These are phyloP conservation scores for Nibea coibor DNA, from an alignment of 2,113 vertebrate genomes.

Conservation along the genomic window DNA sequence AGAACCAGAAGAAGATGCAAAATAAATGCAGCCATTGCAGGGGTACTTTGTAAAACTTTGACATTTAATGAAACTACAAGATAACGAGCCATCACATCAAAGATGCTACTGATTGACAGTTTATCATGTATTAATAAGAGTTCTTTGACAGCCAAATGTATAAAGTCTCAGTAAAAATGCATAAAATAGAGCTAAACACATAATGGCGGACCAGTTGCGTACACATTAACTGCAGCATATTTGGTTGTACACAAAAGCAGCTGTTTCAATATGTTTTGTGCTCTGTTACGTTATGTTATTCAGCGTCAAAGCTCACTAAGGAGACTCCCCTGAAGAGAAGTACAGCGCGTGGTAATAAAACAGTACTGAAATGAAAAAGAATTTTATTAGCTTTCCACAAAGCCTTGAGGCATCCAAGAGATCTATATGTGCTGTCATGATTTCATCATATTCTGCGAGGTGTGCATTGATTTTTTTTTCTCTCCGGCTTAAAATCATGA, in stretches of 20 bases:
- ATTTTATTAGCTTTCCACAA: constrained; percentile 61
- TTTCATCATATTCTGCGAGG: constrained; percentile 67
- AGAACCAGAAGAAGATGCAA: not conserved
- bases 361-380: constrained; percentile 54
- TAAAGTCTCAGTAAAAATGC: too few species aligned
- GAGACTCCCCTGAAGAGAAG: constrained; percentile 47
- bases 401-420: constrained; percentile 58
- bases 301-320: constrained; percentile 17
- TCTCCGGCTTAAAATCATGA: constrained; percentile 31
- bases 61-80: too few species aligned
- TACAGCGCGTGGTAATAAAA: constrained; percentile 53
- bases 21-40: not conserved
- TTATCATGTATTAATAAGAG: too few species aligned
- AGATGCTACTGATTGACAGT: too few species aligned
- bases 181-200: not conserved
- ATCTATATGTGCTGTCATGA: constrained; percentile 71
- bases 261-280: constrained; percentile 5
- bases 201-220: not conserved
- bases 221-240: not conserved
- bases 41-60: too few species aligned
- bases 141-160: too few species aligned
- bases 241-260: not conserved
- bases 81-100: too few species aligned
- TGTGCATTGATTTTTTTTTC: constrained; percentile 62
- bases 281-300: constrained; percentile 6